Evolutionary conservation across 2,113 vertebrate species (phyloP), one percentile per base, ranked within the genome.

Genomic region (Prunella himalayana): DNA sequence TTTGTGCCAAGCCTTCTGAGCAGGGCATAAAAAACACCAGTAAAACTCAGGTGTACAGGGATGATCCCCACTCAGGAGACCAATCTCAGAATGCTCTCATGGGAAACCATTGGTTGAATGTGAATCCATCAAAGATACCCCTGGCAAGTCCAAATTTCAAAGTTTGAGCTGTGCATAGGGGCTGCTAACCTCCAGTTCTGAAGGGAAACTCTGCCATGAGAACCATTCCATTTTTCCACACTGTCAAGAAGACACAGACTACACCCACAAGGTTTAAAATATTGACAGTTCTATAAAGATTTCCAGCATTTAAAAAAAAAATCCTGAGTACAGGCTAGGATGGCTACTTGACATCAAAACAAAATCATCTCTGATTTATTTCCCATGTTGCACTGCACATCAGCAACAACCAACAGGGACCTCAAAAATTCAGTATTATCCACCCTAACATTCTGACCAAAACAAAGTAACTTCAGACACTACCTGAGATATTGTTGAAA

Each of bases 11-110:
- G 50, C 9, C 39, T 49, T 35, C 44, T 9, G 15, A 75, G 44
- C 21, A 39, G 51, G 30, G 59, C 25, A 54, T 15, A 35, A 57
- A 54, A 57, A n/a, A 35, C 0, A 17, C 0, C 3, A 47, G 11
- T 9, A 59, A 73, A 94, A 35, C 1, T 0, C 54, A 54, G 49
- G 15, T 44, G n/a, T 15, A 30, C 0, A 45, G 35, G 23, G 39
- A 65, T 6, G 69, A 78, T 21, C 31, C 18, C 21, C 49, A 20
- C 23, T 70, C 45, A 71, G 59, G 49, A 44, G 44, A 77, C 24
- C 60, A 28, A 7, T 10, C 72, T 84, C 50, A 41, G 28, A 69
- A 44, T 0, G 13, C 25, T 86, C 24, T 17, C 28, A 21, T 57
- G 42, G 37, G 54, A 35, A 89, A 66, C 19, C 42, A 51, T 0